Conservation (phyloP, 1,140 invertebrate genomes). For the Eufriesea mexicana region DNA sequence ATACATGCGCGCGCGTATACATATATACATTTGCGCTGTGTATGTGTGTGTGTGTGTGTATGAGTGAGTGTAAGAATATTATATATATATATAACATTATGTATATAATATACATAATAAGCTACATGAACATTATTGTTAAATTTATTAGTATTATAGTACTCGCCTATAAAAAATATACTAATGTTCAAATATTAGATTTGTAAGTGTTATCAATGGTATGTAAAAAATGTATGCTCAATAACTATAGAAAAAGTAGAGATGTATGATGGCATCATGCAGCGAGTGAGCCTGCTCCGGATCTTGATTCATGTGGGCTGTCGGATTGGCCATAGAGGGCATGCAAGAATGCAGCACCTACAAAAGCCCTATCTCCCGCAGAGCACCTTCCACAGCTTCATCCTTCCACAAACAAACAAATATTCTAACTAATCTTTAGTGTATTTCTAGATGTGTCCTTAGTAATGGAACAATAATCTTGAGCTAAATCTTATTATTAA, state of each 20-base stretch:
- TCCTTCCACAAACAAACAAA: slow-evolving; percentile 85
- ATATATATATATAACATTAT: background rate
- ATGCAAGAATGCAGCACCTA: slow-evolving; percentile 80
- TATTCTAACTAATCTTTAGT: slow-evolving; percentile 77
- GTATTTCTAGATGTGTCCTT: slow-evolving; percentile 71
- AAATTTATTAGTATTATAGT: slow-evolving; percentile 22
- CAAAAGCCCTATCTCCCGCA: slow-evolving; percentile 91
- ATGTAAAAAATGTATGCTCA: slow-evolving; percentile 46
- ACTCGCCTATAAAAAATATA: slow-evolving; percentile 60
- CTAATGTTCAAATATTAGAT: slow-evolving; percentile 54
- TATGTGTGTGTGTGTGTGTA: background rate
- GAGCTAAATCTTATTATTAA: slow-evolving; percentile 34
- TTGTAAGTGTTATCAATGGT: slow-evolving; percentile 39
- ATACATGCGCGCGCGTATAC: slow-evolving; percentile 18
- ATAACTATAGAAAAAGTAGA: slow-evolving; percentile 53
- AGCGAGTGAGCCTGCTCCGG: slow-evolving; percentile 64
- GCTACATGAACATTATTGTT: slow-evolving; percentile 16
- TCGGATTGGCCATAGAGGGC: slow-evolving; percentile 68
- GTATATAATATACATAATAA: background rate
- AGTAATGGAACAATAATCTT: slow-evolving; percentile 56
- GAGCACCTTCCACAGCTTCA: slow-evolving; percentile 91
- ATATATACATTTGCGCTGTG: background rate
- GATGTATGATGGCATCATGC: slow-evolving; percentile 71
- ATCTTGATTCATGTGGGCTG: slow-evolving; percentile 68
- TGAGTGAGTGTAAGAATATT: background rate